Base-by-base conservation (phyloP, 2,888 invertebrate species). In the Tipula unca region DNA sequence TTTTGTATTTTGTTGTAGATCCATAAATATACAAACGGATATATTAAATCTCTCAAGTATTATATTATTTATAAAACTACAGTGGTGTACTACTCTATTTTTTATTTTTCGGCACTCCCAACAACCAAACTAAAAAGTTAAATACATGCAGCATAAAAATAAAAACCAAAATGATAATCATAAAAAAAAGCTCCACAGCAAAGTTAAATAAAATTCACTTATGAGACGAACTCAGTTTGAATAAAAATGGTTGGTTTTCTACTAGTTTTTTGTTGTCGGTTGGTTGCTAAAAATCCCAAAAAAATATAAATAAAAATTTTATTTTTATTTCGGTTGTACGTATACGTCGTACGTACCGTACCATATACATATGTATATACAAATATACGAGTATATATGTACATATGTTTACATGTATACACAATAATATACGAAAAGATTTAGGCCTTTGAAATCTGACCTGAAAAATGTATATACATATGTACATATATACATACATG, bases 31-130 rank as follows among this genome's bases (percentile, higher is more conserved):
- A 25, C 69, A 69, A 69, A 69, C 69, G 69, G 25, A 69, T 69
- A 20, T 69, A 69, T 25, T 69, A 69, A 69, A 69, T 69, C 69
- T 69, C 69, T 25, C 69, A 69, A 69, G 69, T 69, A 69, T 69
- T 69, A 69, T 25, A 69, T 69, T 69, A 69, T 69, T 69, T 69
- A 69, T 69, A 69, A 69, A 69, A 69, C 69, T 69, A 69, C 69
- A 69, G 69, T 25, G 69, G 25, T 69, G 69, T 69, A 69, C 69
- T 25, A 69, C 20, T 32, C 32, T 69, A 69, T 69, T 69, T 32
- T 69, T 25, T 13, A n/a, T 14, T 25, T 25, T 17, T 5, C 48
- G 17, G 17, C 48, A 13, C 48, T 17, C 48, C 42, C 42, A 42
- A 54, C 17, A 13, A 42, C 17, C 48, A 13, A 10, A 39, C 6